These are phyloP conservation scores for Bagarius yarrelli DNA, from an alignment of 2,113 vertebrate species.

Conservation along the genomic window DNA sequence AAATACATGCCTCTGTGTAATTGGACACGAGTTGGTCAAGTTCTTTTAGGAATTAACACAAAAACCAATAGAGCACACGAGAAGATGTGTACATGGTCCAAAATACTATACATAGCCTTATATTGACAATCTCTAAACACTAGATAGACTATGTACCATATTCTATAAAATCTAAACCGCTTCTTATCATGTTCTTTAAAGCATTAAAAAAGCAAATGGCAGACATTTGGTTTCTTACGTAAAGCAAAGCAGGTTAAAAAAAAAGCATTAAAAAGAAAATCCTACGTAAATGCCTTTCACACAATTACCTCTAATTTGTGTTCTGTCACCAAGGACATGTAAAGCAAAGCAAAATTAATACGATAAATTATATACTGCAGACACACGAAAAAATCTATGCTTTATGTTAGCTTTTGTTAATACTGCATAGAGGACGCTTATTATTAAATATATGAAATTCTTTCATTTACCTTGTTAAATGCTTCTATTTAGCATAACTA, in stretches of 20 bases:
- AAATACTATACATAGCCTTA: not conserved
- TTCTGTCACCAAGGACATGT: not conserved
- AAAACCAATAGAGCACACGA: constrained; percentile 2
- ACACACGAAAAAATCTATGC: not conserved
- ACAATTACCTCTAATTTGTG: constrained; percentile 1
- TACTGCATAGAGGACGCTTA: not conserved
- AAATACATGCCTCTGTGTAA: constrained; percentile 28
- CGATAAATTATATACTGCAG: not conserved
- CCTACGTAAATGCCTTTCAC: not conserved
- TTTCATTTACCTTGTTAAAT: not conserved
- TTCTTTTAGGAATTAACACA: constrained; percentile 18
- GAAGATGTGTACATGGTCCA: not conserved
- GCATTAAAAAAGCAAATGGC: not conserved
- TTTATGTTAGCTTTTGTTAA: not conserved
- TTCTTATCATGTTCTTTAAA: not conserved
- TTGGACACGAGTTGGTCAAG: constrained; percentile 21
- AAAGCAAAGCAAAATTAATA: not conserved
- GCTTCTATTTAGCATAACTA: not conserved
- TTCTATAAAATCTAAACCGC: not conserved
- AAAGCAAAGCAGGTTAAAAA: not conserved
- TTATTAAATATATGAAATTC: not conserved
- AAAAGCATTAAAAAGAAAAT: not conserved
- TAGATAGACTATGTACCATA: not conserved
- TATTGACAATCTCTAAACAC: not conserved
- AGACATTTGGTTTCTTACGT: not conserved